Evolutionary conservation across 2,888 invertebrate genomes (phyloP), one percentile per base, ranked within the genome.

Genomic region (Nycteola revayana): DNA sequence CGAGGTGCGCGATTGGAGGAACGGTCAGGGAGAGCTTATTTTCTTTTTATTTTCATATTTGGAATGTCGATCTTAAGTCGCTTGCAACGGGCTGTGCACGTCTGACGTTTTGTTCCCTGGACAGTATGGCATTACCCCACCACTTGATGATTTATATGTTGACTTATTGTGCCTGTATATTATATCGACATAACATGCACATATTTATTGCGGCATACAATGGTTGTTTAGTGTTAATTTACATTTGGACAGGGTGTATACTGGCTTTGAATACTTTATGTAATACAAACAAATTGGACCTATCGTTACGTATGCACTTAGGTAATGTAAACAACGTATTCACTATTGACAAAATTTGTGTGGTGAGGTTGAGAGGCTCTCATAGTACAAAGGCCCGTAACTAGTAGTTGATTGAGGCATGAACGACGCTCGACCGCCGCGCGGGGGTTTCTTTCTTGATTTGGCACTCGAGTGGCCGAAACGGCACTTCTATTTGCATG

Each of bases 1-100:
- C 86, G 88, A 85, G 89, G 88, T 87, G 83, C 89, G 90, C 90
- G 90, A 92, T 92, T 92, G 92, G 92, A 89, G 87, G 90, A 89
- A 57, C 77, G 78, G 79, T 73, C 79, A 83, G 77, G 71, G 80
- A 72, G 81, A 81, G 85, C 83, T 87, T 88, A 89, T 89, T 88
- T 88, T 86, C 88, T 89, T 87, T 87, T 87, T 88, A 88, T 88
- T 88, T 87, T 89, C 86, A 89, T 89, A 88, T 86, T 76, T 80
- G 80, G 73, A 78, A 78, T 78, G 77, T 81, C 68, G 78, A 70
- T 76, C 79, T 81, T 60, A 77, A 82, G 81, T 71, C 68, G 66
- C 62, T 68, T 70, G 68, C 66, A 63, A 63, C 55, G 36, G 55
- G 55, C 58, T 52, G 44, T 60, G 70, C 58, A 73, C 64, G 67